Evolutionary conservation across 2,888 invertebrate species (phyloP), one percentile per base, ranked within the genome.

Genomic region (Scaptodrosophila latifasciaeformis): DNA sequence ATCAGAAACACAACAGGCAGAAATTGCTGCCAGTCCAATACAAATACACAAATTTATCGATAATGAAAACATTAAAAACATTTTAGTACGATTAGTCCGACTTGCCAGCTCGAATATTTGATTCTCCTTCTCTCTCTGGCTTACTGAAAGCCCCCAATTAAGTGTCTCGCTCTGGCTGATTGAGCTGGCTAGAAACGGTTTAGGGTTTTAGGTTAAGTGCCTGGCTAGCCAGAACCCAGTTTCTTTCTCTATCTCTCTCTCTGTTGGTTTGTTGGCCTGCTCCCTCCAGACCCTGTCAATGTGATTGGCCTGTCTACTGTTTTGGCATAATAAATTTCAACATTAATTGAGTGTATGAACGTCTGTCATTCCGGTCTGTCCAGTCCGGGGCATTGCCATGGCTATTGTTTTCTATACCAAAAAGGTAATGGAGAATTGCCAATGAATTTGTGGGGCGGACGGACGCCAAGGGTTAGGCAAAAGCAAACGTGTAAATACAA

Each of bases 41-140:
- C 19, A 48, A 29, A 21, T 18, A 13, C 13, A n/a, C 7, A 42
- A 62, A 56, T 51, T 44, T 53, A 59, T 53, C 40, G 59, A 37
- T 51, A 44, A 52, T 60, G 37, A 59, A n/a, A 70, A 75, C 72
- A 69, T 52, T 62, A 48, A 76, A 69, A 69, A 55, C 68, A 69
- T 69, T 69, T 69, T 71, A 75, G 60, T 49, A 44, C 54, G 45
- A 76, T 64, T 68, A 71, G 60, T 54, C 53, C 13, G 37, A 12
- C 17, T 7, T 31, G 31, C n/a, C 12, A n/a, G 31, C 31, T n/a
- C 17, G 15, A 7, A 17, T 18, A 24, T n/a, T n/a, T n/a, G n/a
- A n/a, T n/a, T n/a, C n/a, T n/a, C n/a, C n/a, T n/a, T n/a, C n/a
- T n/a, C n/a, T n/a, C n/a, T n/a, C n/a, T n/a, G n/a, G n/a, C n/a